Evolutionary conservation across 92 coral and sea anemone species (phyloP), one percentile per base, ranked within the genome.

Genomic region (Ricordea florida): DNA sequence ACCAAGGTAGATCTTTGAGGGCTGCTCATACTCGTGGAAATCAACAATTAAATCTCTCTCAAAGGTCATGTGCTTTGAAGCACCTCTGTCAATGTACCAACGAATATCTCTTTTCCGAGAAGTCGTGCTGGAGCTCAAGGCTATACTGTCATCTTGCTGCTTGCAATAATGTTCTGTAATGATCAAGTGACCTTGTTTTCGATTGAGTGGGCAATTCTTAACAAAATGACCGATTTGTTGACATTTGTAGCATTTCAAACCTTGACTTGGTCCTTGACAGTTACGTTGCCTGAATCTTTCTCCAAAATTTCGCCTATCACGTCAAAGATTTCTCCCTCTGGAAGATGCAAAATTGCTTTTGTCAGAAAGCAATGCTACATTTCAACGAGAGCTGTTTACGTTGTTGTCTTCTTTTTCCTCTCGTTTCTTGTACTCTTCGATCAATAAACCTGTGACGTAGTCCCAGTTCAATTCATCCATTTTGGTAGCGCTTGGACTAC

Each of bases 401-500:
- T 20, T 1, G 31, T 37, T 36, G 44, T 32, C 46, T 25, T 32
- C 27, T 15, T 62, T 81, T 60, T 73, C 74, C 35, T 81, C 81
- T 34, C 72, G 73, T 16, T 37, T 52, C 65, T 73, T 81, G 74
- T 72, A 27, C 20, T 81, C 52, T 41, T 81, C 82, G 53, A 59
- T 62, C 74, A 74, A 26, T 25, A 81, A 32, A 59, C 75, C 58
- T 55, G 50, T 59, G 1, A 81, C 57, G 32, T 56, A 79, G 68
- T 85, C 90, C 90, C 86, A 79, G 58, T 78, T 55, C 52, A 85
- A 69, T 45, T 85, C 87, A 23, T 79, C 70, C 21, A 66, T 69
- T 16, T 79, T 71, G 14, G 81, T 51, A 18, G 86, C 86, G 14
- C 79, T 85, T n/a, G 72, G 62, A 32, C 50, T 79, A 31, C 70